phyloP scores from a whole-genome alignment of 2,113 vertebrate species.

The Tupaia tana region DNA sequence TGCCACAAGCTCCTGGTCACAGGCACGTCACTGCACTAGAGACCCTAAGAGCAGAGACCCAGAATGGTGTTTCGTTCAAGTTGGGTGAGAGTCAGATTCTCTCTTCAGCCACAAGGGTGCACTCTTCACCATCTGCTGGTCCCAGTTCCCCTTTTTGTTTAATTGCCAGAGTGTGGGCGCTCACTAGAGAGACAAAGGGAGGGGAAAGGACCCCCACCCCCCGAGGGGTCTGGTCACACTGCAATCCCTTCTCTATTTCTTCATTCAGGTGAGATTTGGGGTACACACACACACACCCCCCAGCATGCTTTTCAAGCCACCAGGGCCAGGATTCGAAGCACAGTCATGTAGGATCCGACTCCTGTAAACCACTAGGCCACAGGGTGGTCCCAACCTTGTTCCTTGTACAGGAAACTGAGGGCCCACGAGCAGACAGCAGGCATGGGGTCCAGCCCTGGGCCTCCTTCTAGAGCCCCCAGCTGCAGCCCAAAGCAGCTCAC shows the following conservation, averaged over 20 bases:
- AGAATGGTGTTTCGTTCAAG: background rate
- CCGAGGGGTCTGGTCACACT: too few relatives aligned
- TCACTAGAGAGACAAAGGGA: too few relatives aligned
- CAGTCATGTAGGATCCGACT: too few relatives aligned
- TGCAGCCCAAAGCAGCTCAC: fast-evolving
- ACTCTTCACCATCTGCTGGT: background rate
- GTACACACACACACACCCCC: too few relatives aligned
- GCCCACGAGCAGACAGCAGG: background rate
- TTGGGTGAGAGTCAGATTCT: background rate
- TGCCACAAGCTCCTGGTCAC: background rate
- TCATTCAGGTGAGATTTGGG: too few relatives aligned
- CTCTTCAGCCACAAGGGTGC: background rate
- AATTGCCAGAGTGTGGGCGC: too few relatives aligned
- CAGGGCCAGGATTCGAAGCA: too few relatives aligned
- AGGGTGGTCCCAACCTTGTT: background rate
- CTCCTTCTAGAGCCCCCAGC: background rate
- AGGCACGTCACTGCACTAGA: fast-evolving
- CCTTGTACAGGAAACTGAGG: background rate
- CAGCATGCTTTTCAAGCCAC: too few relatives aligned
- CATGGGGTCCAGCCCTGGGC: background rate
- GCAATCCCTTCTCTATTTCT: too few relatives aligned
- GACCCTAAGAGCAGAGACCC: background rate
- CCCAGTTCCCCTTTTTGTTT: too few relatives aligned
- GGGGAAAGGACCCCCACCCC: too few relatives aligned
- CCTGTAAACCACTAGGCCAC: too few relatives aligned